phyloP scores from a whole-genome alignment of 2,888 invertebrate genomes.

The Thymelicus sylvestris region DNA sequence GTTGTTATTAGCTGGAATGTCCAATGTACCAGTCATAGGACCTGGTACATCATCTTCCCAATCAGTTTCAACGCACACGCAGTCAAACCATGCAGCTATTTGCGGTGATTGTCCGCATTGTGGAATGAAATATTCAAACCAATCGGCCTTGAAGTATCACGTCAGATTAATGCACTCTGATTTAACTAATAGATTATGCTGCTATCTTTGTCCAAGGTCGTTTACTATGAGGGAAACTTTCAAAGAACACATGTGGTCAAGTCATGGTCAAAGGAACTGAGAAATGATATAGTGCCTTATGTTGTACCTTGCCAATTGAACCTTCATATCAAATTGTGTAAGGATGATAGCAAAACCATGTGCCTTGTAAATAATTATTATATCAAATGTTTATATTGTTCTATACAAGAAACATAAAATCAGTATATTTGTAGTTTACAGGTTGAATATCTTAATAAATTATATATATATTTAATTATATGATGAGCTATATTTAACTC shows the following conservation, averaged over 20 bases:
- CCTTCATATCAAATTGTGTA: constrained; percentile 17
- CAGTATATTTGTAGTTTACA: not conserved
- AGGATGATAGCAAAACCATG: constrained; percentile 18
- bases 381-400: constrained; percentile 8
- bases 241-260: constrained; percentile 88
- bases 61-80: constrained; percentile 63
- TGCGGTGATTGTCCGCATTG: constrained; percentile 89
- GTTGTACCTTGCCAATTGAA: constrained; percentile 28
- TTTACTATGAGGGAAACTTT: constrained; percentile 88
- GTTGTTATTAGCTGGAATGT: constrained; percentile 72
- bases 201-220: constrained; percentile 88
- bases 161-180: constrained; percentile 89
- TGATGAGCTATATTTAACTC: too few relatives aligned
- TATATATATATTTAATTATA: not conserved
- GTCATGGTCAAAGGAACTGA: constrained; percentile 87
- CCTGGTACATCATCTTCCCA: constrained; percentile 75
- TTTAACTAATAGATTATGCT: constrained; percentile 87
- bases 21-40: constrained; percentile 61
- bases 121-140: constrained; percentile 88
- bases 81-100: constrained; percentile 80
- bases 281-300: constrained; percentile 65
- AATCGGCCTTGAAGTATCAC: constrained; percentile 88
- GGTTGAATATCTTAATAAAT: constrained; percentile 5
- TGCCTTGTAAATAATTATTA: constrained; percentile 34
- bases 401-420: not conserved